Conservation (phyloP, 2,113 vertebrate species). For the Passer domesticus region DNA sequence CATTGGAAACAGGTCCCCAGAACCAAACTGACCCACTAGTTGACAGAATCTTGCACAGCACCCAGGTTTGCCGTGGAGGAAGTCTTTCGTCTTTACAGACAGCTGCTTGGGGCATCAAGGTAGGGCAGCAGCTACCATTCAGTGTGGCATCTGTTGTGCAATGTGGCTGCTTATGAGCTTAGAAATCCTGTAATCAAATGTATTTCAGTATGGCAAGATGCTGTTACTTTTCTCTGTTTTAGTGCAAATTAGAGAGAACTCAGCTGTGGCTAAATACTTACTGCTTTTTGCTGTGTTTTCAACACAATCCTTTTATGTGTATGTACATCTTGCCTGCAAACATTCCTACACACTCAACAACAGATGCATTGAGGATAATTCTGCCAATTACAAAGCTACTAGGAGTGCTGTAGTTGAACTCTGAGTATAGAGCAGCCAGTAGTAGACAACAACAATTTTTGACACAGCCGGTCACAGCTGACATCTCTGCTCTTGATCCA, state of each 20-base stretch:
- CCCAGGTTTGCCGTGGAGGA: not conserved
- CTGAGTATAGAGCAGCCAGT: not conserved
- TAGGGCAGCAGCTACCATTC: not conserved
- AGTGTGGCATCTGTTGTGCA: constrained; percentile 28
- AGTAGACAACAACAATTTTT: constrained; percentile 31
- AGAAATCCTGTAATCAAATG: not conserved
- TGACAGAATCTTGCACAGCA: rapidly evolving
- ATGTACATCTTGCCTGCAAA: not conserved
- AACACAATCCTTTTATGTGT: not conserved
- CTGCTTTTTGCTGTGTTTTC: not conserved
- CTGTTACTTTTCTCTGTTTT: constrained; percentile 4
- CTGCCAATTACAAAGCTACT: constrained; percentile 9
- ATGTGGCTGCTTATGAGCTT: not conserved
- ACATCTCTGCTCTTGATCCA: constrained; percentile 59
- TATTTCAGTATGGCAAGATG: not conserved
- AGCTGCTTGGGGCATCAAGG: not conserved
- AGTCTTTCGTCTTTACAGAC: not conserved
- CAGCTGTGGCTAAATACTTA: constrained; percentile 4
- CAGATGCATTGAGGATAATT: constrained; percentile 9
- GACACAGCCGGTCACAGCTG: constrained; percentile 7
- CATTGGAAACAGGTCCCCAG: not conserved
- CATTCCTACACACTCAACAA: not conserved
- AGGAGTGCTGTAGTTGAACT: not conserved
- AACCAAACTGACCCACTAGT: not conserved
- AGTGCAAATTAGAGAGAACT: constrained; percentile 4